Evolutionary conservation across 2,113 vertebrate genomes (phyloP), one percentile per base, ranked within the genome.

Genomic region (Haemorhous mexicanus): DNA sequence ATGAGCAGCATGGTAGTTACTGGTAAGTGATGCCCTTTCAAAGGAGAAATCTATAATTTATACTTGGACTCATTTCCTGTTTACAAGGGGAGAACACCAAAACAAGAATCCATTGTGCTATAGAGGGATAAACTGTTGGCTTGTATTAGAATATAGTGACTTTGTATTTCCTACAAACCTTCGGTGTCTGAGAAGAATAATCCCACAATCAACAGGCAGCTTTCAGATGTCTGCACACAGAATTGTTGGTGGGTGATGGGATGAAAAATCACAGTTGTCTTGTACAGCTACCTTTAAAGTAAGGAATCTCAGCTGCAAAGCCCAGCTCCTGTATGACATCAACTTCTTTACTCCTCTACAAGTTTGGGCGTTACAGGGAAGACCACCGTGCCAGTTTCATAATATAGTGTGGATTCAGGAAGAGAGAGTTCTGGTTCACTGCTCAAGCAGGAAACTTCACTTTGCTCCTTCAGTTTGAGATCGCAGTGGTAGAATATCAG

Each of bases 1-100:
- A 98, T 99, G 98, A 99, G 98, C 98, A 98, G 98, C 98, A 98
- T 99, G 98, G 98, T 98, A 96, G 98, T 99, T 97, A 99, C 99
- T 96, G 99, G 99, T 99, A 98, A 99, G 99, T 98, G 96, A 95
- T 92, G 87, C 94, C 89, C 91, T 97, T 97, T 97, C 94, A 95
- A 96, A 97, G 91, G 87, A 97, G 93, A 91, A 94, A 82, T 95
- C 88, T 63, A 9, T 97, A 18, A 86, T 96, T 96, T 94, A 84
- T 94, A 94, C 43, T 95, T 88, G 85, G 75, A 83, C 28, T 96
- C 55, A 59, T 97, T 96, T 96, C 87, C 77, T 83, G 12, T 96
- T 90, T 95, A 41, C 73, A 49, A 91, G 90, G 88, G 93, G 85
- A 96, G 27, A 94, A 83, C 78, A 47, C 85, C 72, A 12, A 68